These are phyloP conservation scores for Hydrocynus forskahlii DNA, from an alignment of 2,797 vertebrate species.

Conservation along the genomic window DNA sequence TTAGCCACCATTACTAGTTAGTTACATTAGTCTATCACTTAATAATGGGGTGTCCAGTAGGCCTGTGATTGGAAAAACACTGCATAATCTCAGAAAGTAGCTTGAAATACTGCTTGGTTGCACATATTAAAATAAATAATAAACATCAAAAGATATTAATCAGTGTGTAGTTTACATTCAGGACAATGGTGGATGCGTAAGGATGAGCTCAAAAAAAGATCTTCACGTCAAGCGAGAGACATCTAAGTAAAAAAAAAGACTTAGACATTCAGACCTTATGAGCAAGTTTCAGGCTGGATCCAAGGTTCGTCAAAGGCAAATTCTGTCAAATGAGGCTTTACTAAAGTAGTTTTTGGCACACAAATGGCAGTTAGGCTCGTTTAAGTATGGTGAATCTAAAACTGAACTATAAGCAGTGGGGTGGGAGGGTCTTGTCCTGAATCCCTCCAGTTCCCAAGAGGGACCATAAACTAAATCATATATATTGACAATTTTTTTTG, in stretches of 20 bases:
- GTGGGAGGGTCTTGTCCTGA: background rate
- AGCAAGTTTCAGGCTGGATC: background rate
- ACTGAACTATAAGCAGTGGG: background rate
- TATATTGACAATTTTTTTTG: no score
- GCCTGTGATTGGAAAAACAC: background rate
- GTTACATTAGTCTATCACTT: background rate
- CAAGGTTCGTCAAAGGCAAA: slow-evolving; percentile 26
- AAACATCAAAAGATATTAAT: no score
- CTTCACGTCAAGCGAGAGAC: no score
- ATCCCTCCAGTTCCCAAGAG: background rate
- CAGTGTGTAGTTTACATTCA: background rate
- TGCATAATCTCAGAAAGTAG: background rate
- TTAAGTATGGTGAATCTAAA: background rate
- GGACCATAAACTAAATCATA: background rate
- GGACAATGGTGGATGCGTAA: background rate
- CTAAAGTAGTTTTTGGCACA: slow-evolving; percentile 20
- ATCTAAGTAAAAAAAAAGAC: no score
- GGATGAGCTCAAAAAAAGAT: no score
- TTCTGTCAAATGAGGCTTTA: slow-evolving; percentile 37
- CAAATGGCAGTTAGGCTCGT: background rate
- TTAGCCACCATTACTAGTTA: background rate
- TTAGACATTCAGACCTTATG: background rate
- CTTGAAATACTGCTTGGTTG: background rate
- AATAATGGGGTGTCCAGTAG: no score
- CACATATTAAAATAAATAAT: no score